Conservation (phyloP, 2,888 invertebrate species). For the Drosophila borealis region DNA sequence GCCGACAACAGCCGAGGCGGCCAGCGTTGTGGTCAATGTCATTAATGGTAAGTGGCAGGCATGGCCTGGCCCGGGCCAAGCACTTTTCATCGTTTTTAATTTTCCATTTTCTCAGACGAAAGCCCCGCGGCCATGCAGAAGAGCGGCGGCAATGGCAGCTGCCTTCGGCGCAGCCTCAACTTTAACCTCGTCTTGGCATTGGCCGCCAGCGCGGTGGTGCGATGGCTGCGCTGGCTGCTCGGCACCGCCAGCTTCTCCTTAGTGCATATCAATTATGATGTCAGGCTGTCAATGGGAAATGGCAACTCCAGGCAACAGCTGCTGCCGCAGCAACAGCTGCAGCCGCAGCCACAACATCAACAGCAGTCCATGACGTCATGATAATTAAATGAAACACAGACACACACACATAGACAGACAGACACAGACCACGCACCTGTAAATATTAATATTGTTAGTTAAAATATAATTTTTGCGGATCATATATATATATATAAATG, state of each 20-base stretch:
- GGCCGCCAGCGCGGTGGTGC: slow-evolving; percentile 67
- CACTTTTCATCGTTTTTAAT: slow-evolving; percentile 5
- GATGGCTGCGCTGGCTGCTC: slow-evolving; percentile 56
- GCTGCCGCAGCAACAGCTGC: slow-evolving; percentile 3
- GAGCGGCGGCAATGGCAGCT: slow-evolving; percentile 59
- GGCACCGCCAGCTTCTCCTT: slow-evolving; percentile 35
- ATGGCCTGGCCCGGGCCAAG: slow-evolving; percentile 1
- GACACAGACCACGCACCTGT: slow-evolving; percentile 33
- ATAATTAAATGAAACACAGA: slow-evolving; percentile 61
- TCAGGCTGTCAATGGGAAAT: slow-evolving; percentile 38
- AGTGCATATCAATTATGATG: slow-evolving; percentile 74
- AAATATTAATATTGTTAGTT: slow-evolving; percentile 60
- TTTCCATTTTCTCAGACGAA: slow-evolving; percentile 68
- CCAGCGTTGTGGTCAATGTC: slow-evolving; percentile 94
- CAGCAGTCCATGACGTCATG: slow-evolving; percentile 46
- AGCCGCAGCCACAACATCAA: slow-evolving; percentile 10
- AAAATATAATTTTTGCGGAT: slow-evolving; percentile 33
- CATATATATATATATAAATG: slow-evolving; percentile 2
- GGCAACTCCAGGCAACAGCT: slow-evolving; percentile 5
- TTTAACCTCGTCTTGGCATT: slow-evolving; percentile 55
- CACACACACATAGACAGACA: slow-evolving; percentile 12
- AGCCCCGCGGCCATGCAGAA: slow-evolving; percentile 84
- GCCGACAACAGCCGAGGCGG: slow-evolving; percentile 93
- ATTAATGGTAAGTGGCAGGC: slow-evolving; percentile 90
- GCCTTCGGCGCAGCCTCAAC: slow-evolving; percentile 36